A percentile compares a stretch with the other conserved stretches of the same genome.
Evolutionary conservation across 2,113 vertebrate species (phyloP).

Genomic region (Pipa parva): DNA sequence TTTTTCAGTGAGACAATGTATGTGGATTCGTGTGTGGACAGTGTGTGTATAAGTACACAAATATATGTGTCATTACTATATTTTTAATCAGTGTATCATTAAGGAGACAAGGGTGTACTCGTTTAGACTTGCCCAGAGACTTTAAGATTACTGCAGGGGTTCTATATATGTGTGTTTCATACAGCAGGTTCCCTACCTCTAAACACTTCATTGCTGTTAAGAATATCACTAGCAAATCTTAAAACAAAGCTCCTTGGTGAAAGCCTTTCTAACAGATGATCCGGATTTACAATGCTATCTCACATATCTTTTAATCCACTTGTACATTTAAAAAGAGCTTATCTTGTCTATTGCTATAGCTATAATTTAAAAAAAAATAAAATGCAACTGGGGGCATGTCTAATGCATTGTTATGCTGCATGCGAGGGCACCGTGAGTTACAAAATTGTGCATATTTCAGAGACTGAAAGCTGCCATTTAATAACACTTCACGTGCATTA

Average conservation of each 20-base stretch:
- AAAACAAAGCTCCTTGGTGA: conserved; percentile 66
- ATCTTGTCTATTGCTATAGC: background rate
- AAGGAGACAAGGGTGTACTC: no score
- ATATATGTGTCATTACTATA: no score
- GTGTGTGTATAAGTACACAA: no score
- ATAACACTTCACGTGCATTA: background rate
- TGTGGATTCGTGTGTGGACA: background rate
- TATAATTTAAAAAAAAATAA: background rate
- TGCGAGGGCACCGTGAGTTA: background rate
- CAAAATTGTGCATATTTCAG: background rate
- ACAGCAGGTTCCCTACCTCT: conserved; percentile 53
- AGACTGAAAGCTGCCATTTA: background rate
- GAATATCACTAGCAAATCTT: conserved; percentile 54
- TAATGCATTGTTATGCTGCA: background rate
- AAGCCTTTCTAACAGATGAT: conserved; percentile 55
- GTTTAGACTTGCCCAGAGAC: no score
- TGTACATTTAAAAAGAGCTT: conserved; percentile 3
- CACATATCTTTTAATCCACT: conserved; percentile 32
- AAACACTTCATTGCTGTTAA: conserved; percentile 55
- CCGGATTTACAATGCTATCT: conserved; percentile 27
- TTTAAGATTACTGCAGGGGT: no score
- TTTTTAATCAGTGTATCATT: no score
- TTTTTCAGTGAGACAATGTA: background rate
- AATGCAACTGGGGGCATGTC: background rate
- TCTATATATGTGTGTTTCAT: conserved; percentile 52